phyloP scores from a whole-genome alignment of 2,888 invertebrate genomes.

The Galeruca laticollis region DNA sequence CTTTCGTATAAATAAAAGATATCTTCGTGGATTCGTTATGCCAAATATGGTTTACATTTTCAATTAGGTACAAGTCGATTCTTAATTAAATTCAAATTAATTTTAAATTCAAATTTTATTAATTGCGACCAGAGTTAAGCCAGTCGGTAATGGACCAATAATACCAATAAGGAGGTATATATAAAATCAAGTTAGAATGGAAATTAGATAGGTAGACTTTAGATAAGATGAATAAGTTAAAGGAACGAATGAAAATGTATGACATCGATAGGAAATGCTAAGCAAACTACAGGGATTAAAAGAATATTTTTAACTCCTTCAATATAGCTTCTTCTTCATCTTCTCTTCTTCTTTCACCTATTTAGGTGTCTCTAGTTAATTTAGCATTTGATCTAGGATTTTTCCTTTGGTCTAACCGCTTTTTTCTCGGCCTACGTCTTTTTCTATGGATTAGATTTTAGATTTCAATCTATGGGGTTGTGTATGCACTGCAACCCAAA shows the following conservation, averaged over 20 bases:
- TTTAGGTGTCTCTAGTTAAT: no score
- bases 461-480: no score
- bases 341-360: no score
- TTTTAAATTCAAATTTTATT: constrained; percentile 12
- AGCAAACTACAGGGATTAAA: no score
- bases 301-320: no score
- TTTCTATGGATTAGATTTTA: no score
- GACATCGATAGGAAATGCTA: no score
- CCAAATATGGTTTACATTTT: constrained; percentile 5
- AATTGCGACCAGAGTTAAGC: neutral
- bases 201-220: neutral
- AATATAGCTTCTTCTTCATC: no score
- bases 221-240: neutral
- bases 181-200: neutral
- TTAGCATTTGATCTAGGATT: no score
- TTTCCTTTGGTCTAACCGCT: no score
- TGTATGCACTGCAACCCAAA: no score
- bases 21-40: neutral
- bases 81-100: constrained; percentile 2
- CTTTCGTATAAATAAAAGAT: constrained; percentile 6
- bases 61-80: neutral
- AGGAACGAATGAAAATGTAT: neutral
- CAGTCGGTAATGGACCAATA: neutral
- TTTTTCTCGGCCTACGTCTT: no score
- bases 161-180: neutral